Evolutionary conservation across 1,140 invertebrate species (phyloP), one percentile per base, ranked within the genome.

Genomic region (Halictus rubicundus): DNA sequence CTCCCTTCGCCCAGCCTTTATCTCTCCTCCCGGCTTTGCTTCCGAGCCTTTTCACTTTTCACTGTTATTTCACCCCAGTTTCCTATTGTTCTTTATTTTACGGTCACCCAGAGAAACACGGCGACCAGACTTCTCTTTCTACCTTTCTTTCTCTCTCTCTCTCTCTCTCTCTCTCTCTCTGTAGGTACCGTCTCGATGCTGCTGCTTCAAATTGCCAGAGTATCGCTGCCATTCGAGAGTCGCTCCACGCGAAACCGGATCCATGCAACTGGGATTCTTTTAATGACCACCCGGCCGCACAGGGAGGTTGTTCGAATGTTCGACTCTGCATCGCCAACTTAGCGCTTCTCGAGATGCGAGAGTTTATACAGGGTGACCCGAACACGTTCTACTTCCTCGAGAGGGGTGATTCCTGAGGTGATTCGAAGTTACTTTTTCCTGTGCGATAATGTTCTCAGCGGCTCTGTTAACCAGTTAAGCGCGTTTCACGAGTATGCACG

Each of bases 11-110:
- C 9, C 60, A 10, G 52, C 70, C 59, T 69, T 61, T 61, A 82
- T 46, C 78, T 82, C 57, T 63, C 54, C 37, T 69, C 59, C 39
- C 37, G 6, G 52, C 14, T 37, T 27, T 23, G 21, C 32, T 63
- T 27, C 46, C 23, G 25, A 42, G n/a, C 37, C 72, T 71, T 77
- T 66, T 64, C 23, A 52, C 57, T 79, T 46, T 39, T 27, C 16
- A 23, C 60, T 42, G 57, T 59, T 39, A 12, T 70, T 70, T 71
- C 54, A 42, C 6, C 37, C 54, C 21, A 23, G 19, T 10, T 54
- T 12, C 27, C n/a, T 64, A 52, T 64, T 27, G 12, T 49, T n/a
- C 49, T 64, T 64, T 54, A 46, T 71, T 71, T 39, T n/a, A 37
- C 46, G 27, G n/a, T 25, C 68, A n/a, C 16, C 5, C 4, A 12